Evolutionary conservation across 23 tunicate species (phyloP).

Genomic region (Halocynthia aurantium): DNA sequence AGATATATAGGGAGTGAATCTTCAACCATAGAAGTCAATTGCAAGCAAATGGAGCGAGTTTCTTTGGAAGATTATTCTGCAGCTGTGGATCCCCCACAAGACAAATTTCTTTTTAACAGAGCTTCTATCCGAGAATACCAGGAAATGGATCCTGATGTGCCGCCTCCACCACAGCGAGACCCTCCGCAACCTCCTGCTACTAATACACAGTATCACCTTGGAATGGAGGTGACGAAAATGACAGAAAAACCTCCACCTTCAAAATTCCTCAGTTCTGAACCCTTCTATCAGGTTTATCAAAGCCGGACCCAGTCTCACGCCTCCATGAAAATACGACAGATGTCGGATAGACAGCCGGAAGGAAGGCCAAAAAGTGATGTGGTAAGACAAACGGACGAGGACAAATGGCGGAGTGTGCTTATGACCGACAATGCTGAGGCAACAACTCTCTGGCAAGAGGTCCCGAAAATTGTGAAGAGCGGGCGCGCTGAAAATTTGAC

Average conservation of each 20-base stretch:
- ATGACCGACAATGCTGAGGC: conserved; percentile 64
- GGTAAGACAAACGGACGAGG: background rate
- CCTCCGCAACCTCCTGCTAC: conserved; percentile 53
- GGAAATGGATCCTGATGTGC: conserved; percentile 41
- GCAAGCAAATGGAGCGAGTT: too few relatives aligned
- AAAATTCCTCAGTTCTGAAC: conserved; percentile 71
- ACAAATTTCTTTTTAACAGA: too few relatives aligned
- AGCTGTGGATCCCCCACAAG: conserved; percentile 2
- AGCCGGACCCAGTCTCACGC: conserved; percentile 62
- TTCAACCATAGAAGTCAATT: too few relatives aligned
- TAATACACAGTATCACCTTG: background rate
- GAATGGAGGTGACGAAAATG: background rate
- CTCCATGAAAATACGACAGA: conserved; percentile 24
- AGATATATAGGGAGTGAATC: too few relatives aligned
- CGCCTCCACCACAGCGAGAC: conserved; percentile 64
- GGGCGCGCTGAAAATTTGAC: conserved; percentile 34
- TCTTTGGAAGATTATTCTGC: too few relatives aligned
- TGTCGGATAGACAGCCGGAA: background rate
- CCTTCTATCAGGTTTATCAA: conserved; percentile 65
- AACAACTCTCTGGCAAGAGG: conserved; percentile 63
- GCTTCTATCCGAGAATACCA: conserved; percentile 8
- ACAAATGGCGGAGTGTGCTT: conserved; percentile 61
- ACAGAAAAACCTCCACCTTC: conserved; percentile 60
- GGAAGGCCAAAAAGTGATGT: background rate
- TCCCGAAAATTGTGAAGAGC: conserved; percentile 59